Evolutionary conservation across 2,797 vertebrate species (phyloP), one percentile per base, ranked within the genome.

Genomic region (Buphagus erythrorhynchus): DNA sequence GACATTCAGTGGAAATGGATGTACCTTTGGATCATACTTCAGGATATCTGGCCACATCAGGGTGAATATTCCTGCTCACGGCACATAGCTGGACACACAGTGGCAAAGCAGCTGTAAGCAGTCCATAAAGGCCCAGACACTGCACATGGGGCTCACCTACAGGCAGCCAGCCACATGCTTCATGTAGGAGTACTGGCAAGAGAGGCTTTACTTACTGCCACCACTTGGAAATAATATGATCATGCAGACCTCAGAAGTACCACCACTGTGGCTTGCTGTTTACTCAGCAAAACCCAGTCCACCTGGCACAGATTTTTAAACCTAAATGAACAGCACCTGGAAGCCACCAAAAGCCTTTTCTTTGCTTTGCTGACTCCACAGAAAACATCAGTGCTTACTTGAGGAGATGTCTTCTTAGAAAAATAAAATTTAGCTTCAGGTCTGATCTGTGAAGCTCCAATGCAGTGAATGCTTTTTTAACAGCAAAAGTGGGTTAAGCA

Each of bases 371-470:
- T 82, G 66, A 65, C 46, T 63, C 26, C 35, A 46, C 42, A 68
- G 67, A 43, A 92, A 84, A 72, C 28, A 63, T 42, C 45, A 52
- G 35, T 0, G 0, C 14, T 67, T 73, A 33, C 29, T 52, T 1
- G 0, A 33, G 71, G 13, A 71, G 31, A 36, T 19, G 2, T 25
- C 26, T 35, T 59, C 43, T 55, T 52, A 52, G 38, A 43, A 67
- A 77, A 74, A 14, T 9, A 42, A 92, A 76, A 69, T 43, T 36
- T 48, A 58, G 6, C 11, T 57, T 86, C 40, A 16, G 40, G 40
- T 40, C 40, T 40, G 15, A 40, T 40, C 16, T 25, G 57, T 15
- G 36, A 74, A 31, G 28, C 5, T 83, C 33, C 0, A 0, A 13
- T 16, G 22, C 1, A 9, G 18, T 10, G 21, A 65, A 61, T 6